Base-by-base conservation (phyloP, 1,140 invertebrate species). In the Stratiolaelaps scimitus region DNA sequence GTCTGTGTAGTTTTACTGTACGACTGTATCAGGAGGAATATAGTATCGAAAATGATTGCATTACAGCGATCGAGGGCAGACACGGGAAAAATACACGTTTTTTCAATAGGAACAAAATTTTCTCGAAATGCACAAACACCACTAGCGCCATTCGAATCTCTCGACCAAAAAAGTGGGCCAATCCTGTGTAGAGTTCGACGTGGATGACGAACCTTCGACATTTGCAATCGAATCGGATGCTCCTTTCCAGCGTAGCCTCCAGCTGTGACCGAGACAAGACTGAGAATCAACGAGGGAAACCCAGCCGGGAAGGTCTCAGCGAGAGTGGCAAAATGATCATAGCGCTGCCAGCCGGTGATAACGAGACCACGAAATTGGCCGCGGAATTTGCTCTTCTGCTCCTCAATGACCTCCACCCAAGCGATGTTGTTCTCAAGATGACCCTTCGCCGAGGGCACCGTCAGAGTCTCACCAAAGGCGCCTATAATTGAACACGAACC, bases 261-360 rank as follows among this genome's bases (percentile, higher is more conserved):
- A 10, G 53, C 53, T 17, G 53, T 60, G 15, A 34, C 53, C 15
- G 53, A 60, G n/a, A 60, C 26, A 17, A 60, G 23, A 34, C 53
- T 60, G 4, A 60, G 23, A 23, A 60, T 60, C 53, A 60, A 60
- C 34, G 53, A 60, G 15, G 53, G 53, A 26, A 60, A 60, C 17
- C 53, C 66, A 43, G 76, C 73, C 4, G 81, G 81, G 1, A 98
- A 75, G 6, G 95, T 76, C 77, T 98, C 94, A 75, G 90, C 94
- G 17, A 96, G 79, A 0, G 88, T 83, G 2, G 89, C 88, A 78
- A 91, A 89, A 74, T 98, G 93, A 75, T 93, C 90, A 73, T 90
- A 94, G 69, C 84, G 76, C 69, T 85, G 84, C 85, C 85, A 87
- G 0, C 85, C 84, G 26, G 84, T 85, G 13, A 86, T 72, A 0